Evolutionary conservation across 1,140 invertebrate species (phyloP).

Genomic region (Bombus terrestris): DNA sequence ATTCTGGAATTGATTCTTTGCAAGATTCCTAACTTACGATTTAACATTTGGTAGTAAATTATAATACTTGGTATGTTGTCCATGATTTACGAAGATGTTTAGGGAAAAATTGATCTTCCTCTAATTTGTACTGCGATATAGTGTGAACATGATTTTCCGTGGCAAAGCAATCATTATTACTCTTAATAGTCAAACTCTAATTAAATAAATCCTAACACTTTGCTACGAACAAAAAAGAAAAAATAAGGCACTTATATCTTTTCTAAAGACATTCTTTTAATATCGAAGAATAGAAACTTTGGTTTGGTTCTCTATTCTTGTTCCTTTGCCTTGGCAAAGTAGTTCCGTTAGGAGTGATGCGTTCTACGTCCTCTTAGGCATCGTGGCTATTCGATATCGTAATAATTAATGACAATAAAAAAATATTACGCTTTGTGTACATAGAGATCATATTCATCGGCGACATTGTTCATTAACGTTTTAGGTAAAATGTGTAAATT

Average conservation of each 20-base stretch:
- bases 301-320: background rate
- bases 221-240: slow-evolving; percentile 4
- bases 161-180: background rate
- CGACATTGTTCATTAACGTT: background rate
- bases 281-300: slow-evolving; percentile 6
- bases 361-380: background rate
- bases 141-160: background rate
- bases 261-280: background rate
- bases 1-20: background rate
- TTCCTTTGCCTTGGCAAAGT: background rate
- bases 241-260: slow-evolving; percentile 28
- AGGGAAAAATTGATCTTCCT: background rate
- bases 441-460: slow-evolving; percentile 42
- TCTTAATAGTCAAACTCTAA: slow-evolving; percentile 10
- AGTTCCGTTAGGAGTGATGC: background rate
- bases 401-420: slow-evolving; percentile 18
- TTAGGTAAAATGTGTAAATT: slow-evolving; percentile 5
- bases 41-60: slow-evolving; percentile 35
- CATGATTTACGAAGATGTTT: slow-evolving; percentile 5
- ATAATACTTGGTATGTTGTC: slow-evolving; percentile 44
- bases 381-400: background rate
- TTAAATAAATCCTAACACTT: slow-evolving; percentile 22
- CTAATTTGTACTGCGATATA: slow-evolving; percentile 37
- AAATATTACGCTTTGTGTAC: slow-evolving; percentile 31
- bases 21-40: slow-evolving; percentile 4